Evolutionary conservation across 2,797 vertebrate species (phyloP).

Genomic region (Platyrinchus mystaceus): DNA sequence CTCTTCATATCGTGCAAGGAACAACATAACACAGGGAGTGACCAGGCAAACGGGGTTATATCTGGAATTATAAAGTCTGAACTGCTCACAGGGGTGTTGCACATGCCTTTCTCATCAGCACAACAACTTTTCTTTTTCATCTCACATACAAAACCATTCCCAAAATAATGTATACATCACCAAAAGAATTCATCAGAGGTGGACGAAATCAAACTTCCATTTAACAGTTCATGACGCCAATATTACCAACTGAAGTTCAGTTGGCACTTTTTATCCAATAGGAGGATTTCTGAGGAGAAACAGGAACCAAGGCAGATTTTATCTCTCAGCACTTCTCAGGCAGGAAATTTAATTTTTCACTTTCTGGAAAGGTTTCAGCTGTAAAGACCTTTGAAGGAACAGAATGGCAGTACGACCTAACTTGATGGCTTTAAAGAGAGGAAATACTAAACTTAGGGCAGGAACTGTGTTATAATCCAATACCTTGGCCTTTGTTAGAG

Average conservation of each 20-base stretch:
- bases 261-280: background rate
- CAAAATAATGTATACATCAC: background rate
- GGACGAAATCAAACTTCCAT: background rate
- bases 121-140: background rate
- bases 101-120: background rate
- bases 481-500: background rate
- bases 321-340: background rate
- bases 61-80: background rate
- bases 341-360: background rate
- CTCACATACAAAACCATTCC: background rate
- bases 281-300: background rate
- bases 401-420: background rate
- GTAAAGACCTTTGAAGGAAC: constrained; percentile 3
- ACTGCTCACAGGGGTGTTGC: background rate
- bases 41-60: background rate
- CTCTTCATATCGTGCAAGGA: background rate
- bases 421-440: background rate
- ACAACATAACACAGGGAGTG: background rate
- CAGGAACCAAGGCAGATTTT: background rate
- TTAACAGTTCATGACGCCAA: background rate
- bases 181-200: background rate
- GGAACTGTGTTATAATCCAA: background rate
- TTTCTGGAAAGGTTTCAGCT: constrained; percentile 6
- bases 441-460: background rate
- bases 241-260: background rate